These are phyloP conservation scores for Pristionchus mayeri DNA, from an alignment of 2,888 invertebrate genomes.

Conservation along the genomic window DNA sequence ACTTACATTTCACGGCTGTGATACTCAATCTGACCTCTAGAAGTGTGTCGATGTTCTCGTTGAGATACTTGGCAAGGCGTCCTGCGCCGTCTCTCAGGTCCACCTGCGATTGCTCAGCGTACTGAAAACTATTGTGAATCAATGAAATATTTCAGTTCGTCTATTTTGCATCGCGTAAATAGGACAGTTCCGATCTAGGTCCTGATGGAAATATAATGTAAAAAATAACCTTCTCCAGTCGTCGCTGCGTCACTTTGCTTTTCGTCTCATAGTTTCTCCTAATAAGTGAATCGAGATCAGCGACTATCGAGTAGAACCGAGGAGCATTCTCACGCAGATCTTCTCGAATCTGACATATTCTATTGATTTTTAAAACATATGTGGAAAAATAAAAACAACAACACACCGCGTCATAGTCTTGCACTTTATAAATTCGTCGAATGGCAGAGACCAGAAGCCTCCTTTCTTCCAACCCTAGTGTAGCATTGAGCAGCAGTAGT, in stretches of 20 bases:
- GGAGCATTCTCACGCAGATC: constrained; percentile 46
- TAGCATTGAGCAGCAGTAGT: constrained; percentile 31
- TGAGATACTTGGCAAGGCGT: constrained; percentile 21
- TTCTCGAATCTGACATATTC: constrained; percentile 44
- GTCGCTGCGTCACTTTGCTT: constrained; percentile 18
- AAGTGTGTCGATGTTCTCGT: constrained; percentile 6
- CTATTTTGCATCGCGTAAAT: not conserved
- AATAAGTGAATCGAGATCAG: constrained; percentile 30
- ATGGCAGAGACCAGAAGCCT: not conserved
- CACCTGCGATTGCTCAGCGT: not conserved
- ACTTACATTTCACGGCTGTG: too few species aligned
- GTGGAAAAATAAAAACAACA: not conserved
- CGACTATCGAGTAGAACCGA: constrained; percentile 49
- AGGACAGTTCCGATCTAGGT: not conserved
- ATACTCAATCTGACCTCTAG: constrained; percentile 17
- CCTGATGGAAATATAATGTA: not conserved
- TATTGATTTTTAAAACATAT: too few species aligned
- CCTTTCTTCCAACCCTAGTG: constrained; percentile 29
- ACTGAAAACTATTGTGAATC: too few species aligned
- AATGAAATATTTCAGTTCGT: too few species aligned
- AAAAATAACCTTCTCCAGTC: constrained; percentile 31
- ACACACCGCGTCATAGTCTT: constrained; percentile 45
- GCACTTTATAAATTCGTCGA: constrained; percentile 28
- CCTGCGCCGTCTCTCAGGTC: constrained; percentile 21
- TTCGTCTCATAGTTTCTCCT: constrained; percentile 12